Evolutionary conservation across 2,888 invertebrate species (phyloP).

Genomic region (Lycaena phlaeas): DNA sequence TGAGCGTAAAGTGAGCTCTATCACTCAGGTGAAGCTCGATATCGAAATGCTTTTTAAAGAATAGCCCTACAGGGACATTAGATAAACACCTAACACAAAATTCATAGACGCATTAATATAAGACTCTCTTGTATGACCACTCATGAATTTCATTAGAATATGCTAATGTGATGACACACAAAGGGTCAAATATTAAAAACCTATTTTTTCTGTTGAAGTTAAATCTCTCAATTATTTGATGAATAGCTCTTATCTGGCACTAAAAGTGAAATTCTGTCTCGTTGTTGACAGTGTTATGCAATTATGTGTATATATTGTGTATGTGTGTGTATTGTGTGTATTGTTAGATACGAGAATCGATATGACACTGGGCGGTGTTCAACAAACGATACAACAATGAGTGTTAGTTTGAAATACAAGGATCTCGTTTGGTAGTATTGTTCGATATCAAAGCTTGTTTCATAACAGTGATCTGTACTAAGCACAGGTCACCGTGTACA

Average conservation of each 20-base stretch:
- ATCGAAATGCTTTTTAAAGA: too few relatives aligned
- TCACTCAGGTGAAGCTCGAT: too few relatives aligned
- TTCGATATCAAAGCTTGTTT: background rate
- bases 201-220: background rate
- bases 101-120: too few relatives aligned
- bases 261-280: constrained; percentile 43
- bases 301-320: constrained; percentile 42
- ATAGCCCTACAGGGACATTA: too few relatives aligned
- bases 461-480: too few relatives aligned
- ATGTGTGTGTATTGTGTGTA: background rate
- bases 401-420: background rate
- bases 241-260: constrained; percentile 20
- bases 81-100: too few relatives aligned
- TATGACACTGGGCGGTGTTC: background rate
- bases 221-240: background rate
- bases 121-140: too few relatives aligned
- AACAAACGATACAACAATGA: background rate
- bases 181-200: background rate
- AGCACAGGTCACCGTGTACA: too few relatives aligned
- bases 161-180: too few relatives aligned
- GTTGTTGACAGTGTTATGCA: constrained; percentile 53
- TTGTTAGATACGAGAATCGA: background rate
- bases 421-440: background rate
- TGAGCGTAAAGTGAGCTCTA: too few relatives aligned
- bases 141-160: too few relatives aligned